phyloP scores from a whole-genome alignment of 2,888 invertebrate species.

The Cryptus viduatorius region DNA sequence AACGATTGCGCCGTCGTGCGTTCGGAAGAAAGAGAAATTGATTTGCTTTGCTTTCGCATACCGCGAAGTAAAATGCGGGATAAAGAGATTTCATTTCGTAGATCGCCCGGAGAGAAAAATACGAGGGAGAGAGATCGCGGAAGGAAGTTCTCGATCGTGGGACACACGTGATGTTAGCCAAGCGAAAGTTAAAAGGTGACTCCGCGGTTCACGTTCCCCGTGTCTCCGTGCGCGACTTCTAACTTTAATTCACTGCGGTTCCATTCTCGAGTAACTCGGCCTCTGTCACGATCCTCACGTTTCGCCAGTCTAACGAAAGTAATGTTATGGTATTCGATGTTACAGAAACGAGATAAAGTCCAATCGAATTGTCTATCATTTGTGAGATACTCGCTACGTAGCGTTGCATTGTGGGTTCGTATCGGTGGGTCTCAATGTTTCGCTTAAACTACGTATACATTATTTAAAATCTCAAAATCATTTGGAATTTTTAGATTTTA shows the following conservation, averaged over 20 bases:
- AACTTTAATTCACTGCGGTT: conserved; percentile 50
- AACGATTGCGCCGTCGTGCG: background rate
- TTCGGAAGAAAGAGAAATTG: conserved; percentile 61
- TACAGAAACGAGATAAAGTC: conserved; percentile 18
- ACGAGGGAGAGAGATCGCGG: conserved; percentile 5
- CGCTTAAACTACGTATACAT: too few species aligned
- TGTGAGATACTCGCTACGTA: background rate
- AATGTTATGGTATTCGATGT: background rate
- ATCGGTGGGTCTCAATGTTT: too few species aligned
- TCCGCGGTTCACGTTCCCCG: conserved; percentile 44
- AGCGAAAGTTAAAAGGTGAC: conserved; percentile 67
- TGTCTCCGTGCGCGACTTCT: conserved; percentile 17
- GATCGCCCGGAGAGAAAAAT: background rate
- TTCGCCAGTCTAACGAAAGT: conserved; percentile 37
- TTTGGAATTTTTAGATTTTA: too few species aligned
- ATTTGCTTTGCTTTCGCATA: conserved; percentile 51
- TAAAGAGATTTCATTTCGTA: conserved; percentile 26
- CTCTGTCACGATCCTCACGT: conserved; percentile 64
- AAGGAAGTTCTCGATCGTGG: conserved; percentile 36
- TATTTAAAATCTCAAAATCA: too few species aligned
- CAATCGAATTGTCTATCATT: background rate
- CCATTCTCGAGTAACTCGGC: conserved; percentile 34
- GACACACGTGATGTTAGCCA: conserved; percentile 38
- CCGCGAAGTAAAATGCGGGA: conserved; percentile 24
- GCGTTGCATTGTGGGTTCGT: too few species aligned